Conservation (phyloP, 2,113 vertebrate species). For the Fregata magnificens region DNA sequence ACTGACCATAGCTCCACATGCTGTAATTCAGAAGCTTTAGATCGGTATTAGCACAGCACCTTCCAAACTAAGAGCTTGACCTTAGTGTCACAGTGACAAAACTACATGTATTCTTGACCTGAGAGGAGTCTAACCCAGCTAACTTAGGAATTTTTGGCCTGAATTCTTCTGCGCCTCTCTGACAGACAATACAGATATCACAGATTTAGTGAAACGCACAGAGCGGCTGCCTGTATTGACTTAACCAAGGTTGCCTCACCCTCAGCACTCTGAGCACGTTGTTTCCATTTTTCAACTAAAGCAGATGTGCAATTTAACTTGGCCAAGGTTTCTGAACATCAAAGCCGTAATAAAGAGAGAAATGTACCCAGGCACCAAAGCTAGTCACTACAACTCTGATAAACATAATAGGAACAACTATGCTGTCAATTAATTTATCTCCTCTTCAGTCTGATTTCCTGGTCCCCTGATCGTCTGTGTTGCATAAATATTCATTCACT, state of each 20-base stretch:
- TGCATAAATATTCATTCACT: background rate
- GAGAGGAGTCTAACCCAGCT: background rate
- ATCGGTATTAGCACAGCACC: fast-evolving
- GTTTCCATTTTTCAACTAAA: background rate
- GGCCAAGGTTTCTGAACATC: background rate
- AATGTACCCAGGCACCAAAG: background rate
- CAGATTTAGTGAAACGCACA: background rate
- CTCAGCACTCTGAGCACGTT: background rate
- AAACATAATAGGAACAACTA: background rate
- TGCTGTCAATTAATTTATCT: background rate
- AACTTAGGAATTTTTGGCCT: background rate
- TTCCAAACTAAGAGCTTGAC: background rate
- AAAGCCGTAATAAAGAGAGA: background rate
- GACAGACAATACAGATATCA: background rate
- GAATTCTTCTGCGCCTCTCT: background rate
- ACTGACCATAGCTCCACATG: background rate
- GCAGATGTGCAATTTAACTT: background rate
- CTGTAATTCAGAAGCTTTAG: background rate
- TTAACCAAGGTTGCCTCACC: background rate
- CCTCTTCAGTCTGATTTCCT: background rate
- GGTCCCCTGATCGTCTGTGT: background rate
- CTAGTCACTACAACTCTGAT: background rate
- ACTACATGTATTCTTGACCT: background rate
- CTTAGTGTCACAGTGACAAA: background rate
- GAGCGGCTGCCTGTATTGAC: background rate